Evolutionary conservation across 2,888 invertebrate genomes (phyloP).

Genomic region (Ceriagrion tenellum): DNA sequence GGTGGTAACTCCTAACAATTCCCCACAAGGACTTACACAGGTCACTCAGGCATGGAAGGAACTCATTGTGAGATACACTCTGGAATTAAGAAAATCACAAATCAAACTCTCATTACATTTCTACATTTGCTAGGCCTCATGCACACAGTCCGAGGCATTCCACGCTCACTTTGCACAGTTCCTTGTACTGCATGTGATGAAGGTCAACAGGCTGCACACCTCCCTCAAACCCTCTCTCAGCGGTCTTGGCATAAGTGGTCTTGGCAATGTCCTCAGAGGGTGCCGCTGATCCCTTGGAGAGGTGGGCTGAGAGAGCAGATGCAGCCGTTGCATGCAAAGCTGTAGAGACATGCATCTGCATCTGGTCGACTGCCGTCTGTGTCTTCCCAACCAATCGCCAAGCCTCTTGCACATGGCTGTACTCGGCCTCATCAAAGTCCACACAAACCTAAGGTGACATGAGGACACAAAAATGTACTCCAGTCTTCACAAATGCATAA

Average conservation of each 20-base stretch:
- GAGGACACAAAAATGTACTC: not conserved
- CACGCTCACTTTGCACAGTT: slow-evolving; percentile 84
- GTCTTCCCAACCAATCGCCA: slow-evolving; percentile 94
- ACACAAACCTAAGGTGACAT: slow-evolving; percentile 79
- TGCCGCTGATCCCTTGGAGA: not conserved
- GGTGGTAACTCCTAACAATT: slow-evolving; percentile 89
- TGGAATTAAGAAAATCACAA: slow-evolving; percentile 74
- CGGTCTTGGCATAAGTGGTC: slow-evolving; percentile 79
- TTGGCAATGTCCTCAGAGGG: slow-evolving; percentile 79
- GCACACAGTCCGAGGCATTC: slow-evolving; percentile 21
- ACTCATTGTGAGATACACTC: slow-evolving; percentile 81
- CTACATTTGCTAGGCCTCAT: not conserved
- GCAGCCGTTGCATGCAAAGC: slow-evolving; percentile 90
- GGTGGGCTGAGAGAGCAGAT: not conserved
- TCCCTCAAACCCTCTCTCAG: slow-evolving; percentile 73
- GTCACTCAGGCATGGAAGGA: slow-evolving; percentile 88
- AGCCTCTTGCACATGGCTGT: slow-evolving; percentile 91
- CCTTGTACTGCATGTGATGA: slow-evolving; percentile 87
- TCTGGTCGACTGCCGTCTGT: slow-evolving; percentile 94
- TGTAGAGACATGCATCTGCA: slow-evolving; percentile 96
- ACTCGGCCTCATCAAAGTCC: slow-evolving; percentile 88
- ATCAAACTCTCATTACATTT: not conserved
- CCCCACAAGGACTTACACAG: slow-evolving; percentile 92
- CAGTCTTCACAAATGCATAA: no score
- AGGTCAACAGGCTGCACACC: slow-evolving; percentile 78